A percentile compares a stretch with the other conserved stretches of the same genome.
Evolutionary conservation across 1,140 invertebrate genomes (phyloP).

Genomic region (Drosophila punjabiensis): DNA sequence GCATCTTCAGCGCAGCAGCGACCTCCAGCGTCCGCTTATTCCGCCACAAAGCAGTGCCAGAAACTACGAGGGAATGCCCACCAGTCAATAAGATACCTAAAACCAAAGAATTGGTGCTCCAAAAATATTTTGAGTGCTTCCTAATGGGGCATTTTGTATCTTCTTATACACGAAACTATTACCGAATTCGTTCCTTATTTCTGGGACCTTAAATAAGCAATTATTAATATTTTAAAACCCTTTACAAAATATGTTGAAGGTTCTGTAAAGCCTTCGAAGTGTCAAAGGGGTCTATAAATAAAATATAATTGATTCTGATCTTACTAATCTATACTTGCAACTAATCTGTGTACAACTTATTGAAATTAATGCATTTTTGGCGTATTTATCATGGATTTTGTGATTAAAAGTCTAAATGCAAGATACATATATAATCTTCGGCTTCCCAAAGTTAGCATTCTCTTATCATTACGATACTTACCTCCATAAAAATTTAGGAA

Average conservation of each 20-base stretch:
- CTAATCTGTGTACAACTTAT: too few relatives aligned
- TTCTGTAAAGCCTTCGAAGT: not conserved
- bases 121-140: not conserved
- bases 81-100: not conserved
- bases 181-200: not conserved
- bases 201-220: not conserved
- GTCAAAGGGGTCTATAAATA: not conserved
- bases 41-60: not conserved
- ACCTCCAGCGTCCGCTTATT: constrained; percentile 40
- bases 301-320: not conserved
- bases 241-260: not conserved
- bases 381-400: too few relatives aligned
- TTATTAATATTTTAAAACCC: not conserved
- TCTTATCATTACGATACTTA: not conserved
- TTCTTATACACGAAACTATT: not conserved
- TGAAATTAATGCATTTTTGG: too few relatives aligned
- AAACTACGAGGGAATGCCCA: constrained; percentile 2
- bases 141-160: not conserved
- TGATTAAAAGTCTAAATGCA: too few relatives aligned
- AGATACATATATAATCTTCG: too few relatives aligned
- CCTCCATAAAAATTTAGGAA: not conserved
- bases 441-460: too few relatives aligned
- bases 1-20: constrained; percentile 44
- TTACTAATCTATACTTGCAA: too few relatives aligned
- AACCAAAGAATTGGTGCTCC: not conserved